Evolutionary conservation across 2,888 invertebrate species (phyloP).

Genomic region (Epirrita christyi): DNA sequence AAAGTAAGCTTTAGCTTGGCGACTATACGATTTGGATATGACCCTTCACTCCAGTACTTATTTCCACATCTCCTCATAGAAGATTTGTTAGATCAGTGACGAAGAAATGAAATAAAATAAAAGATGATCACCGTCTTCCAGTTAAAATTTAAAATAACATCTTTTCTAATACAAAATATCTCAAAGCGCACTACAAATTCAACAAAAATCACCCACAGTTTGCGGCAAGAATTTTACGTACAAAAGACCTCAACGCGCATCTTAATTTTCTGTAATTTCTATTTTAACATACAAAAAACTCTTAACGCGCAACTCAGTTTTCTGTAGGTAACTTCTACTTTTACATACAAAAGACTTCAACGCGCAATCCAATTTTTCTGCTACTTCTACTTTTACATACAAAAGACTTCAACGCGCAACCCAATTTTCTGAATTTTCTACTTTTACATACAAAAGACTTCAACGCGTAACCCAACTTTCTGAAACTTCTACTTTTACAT

Average conservation of each 20-base stretch:
- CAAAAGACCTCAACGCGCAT: slow-evolving; percentile 11
- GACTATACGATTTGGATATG: too few relatives aligned
- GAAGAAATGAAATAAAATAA: not conserved
- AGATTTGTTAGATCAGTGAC: too few relatives aligned
- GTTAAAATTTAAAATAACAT: too few relatives aligned
- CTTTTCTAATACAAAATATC: too few relatives aligned
- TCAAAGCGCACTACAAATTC: not conserved
- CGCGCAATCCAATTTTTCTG: not conserved
- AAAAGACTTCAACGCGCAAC: too few relatives aligned
- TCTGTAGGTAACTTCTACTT: not conserved
- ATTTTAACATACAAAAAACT: too few relatives aligned
- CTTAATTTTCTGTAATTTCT: not conserved
- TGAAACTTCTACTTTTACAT: not conserved
- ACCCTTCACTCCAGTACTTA: too few relatives aligned
- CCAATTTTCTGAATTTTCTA: not conserved
- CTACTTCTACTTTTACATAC: too few relatives aligned
- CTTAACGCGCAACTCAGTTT: too few relatives aligned
- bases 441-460: slow-evolving; percentile 1
- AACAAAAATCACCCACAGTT: not conserved
- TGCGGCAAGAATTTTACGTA: not conserved
- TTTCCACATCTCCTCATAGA: too few relatives aligned
- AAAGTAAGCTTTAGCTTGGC: slow-evolving; percentile 43
- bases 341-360: not conserved
- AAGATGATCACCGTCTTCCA: not conserved
- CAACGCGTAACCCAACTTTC: not conserved